phyloP scores from a whole-genome alignment of 2,888 invertebrate species.

The Andrena bicolor region DNA sequence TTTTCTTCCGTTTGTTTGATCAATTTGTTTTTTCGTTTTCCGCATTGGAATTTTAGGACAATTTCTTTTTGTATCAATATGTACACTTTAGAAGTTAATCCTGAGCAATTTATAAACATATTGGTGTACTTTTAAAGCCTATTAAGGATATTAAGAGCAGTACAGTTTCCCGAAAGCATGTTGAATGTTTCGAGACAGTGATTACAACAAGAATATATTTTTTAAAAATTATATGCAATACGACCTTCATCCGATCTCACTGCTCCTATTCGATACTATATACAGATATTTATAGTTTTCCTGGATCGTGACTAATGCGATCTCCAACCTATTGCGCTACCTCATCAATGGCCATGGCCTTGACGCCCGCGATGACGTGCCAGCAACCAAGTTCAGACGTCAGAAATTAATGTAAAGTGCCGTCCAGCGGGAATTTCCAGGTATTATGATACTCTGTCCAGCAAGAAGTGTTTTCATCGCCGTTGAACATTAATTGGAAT shows the following conservation, averaged over 20 bases:
- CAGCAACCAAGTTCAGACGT: conserved; percentile 34
- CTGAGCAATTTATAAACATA: too few species aligned
- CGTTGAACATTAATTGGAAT: too few species aligned
- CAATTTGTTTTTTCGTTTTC: too few species aligned
- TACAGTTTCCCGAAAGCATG: too few species aligned
- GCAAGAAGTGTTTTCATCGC: conserved; percentile 1
- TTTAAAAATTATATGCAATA: not conserved
- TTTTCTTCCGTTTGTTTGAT: too few species aligned
- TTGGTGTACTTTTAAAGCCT: too few species aligned
- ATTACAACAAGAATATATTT: not conserved
- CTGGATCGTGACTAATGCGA: conserved; percentile 8
- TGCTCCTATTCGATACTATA: not conserved
- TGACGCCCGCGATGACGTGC: conserved; percentile 28
- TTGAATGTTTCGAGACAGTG: too few species aligned
- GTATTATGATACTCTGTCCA: not conserved
- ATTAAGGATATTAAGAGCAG: too few species aligned
- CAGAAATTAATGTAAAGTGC: conserved; percentile 7
- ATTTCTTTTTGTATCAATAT: too few species aligned
- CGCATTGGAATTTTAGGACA: too few species aligned
- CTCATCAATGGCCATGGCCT: conserved; percentile 31
- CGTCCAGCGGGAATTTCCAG: conserved; percentile 51
- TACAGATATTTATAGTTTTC: not conserved
- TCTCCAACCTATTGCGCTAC: conserved; percentile 1
- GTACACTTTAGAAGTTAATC: too few species aligned
- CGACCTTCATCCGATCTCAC: not conserved